A percentile compares a stretch with the other conserved stretches of the same genome.
Evolutionary conservation across 2,113 vertebrate species (phyloP).

Genomic region (Anas platyrhynchos): DNA sequence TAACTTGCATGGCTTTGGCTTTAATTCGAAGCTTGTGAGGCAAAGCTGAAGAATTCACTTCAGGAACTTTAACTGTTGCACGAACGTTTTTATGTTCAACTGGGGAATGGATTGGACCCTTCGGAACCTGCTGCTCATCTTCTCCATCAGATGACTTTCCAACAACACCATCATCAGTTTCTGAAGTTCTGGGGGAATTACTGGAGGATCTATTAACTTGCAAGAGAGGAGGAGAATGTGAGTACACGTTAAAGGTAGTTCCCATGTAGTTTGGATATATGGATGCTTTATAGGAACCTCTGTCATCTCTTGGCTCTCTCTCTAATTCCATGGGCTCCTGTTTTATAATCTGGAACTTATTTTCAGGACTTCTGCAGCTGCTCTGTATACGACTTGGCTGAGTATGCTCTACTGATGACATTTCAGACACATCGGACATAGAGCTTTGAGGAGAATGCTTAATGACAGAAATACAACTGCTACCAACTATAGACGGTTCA

Average conservation of each 20-base stretch:
- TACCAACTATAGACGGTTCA: slow-evolving; percentile 78
- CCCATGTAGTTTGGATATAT: slow-evolving; percentile 84
- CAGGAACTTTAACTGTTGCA: slow-evolving; percentile 88
- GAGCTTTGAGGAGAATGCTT: slow-evolving; percentile 91
- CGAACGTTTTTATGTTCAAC: slow-evolving; percentile 84
- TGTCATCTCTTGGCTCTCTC: slow-evolving; percentile 80
- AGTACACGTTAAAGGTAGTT: slow-evolving; percentile 77
- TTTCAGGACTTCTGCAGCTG: slow-evolving; percentile 77
- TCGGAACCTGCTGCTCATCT: slow-evolving; percentile 96
- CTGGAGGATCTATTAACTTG: slow-evolving; percentile 88
- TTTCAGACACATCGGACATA: slow-evolving; percentile 81
- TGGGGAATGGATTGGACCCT: slow-evolving; percentile 82
- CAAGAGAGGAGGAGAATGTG: slow-evolving; percentile 86
- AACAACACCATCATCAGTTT: slow-evolving; percentile 85
- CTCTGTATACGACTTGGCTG: slow-evolving; percentile 71
- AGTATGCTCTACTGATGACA: slow-evolving; percentile 69
- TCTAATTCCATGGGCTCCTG: slow-evolving; percentile 85
- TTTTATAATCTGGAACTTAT: slow-evolving; percentile 84
- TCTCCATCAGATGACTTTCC: slow-evolving; percentile 94
- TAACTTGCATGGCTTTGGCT: slow-evolving; percentile 90
- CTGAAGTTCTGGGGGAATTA: slow-evolving; percentile 90
- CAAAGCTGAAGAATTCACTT: slow-evolving; percentile 86
- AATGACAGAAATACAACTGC: slow-evolving; percentile 94
- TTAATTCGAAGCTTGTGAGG: slow-evolving; percentile 97
- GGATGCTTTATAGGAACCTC: slow-evolving; percentile 78